Evolutionary conservation across 2,797 vertebrate species (phyloP), one percentile per base, ranked within the genome.

Genomic region (Morus bassanus): DNA sequence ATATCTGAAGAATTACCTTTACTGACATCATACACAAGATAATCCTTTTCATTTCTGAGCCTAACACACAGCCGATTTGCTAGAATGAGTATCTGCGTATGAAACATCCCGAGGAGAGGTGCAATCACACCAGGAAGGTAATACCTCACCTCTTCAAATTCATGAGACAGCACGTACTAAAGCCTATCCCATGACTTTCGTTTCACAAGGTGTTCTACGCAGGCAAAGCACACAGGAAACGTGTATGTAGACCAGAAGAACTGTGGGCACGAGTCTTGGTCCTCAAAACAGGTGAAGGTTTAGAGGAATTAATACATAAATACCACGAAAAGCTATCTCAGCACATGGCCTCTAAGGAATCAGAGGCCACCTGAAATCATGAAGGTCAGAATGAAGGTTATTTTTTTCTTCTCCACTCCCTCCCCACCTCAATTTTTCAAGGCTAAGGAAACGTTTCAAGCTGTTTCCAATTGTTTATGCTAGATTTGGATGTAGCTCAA

Each of bases 101-200:
- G 27, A 39, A 65, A 27, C 43, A 54, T 7, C 50, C 50, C 46
- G 28, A 43, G 51, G 64, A 64, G 24, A 61, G 54, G 74, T 1
- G 41, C 39, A 31, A 27, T 28, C 14, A 17, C 10, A 22, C 18
- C n/a, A 63, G 64, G 48, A 31, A 50, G 19, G 63, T 2, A 39
- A 27, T 0, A 31, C 27, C 67, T 46, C 85, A 30, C 6, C 76
- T 59, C 68, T 31, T 24, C n/a, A 33, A 2, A 45, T 3, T 3
- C 3, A 0, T 0, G 18, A 73, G 13, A 0, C 60, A 60, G 74
- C 43, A 43, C 0, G 0, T 5, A 25, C 57, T 6, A 11, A 46
- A 69, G 1, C 18, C 7, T 23, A 27, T 43, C 4, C 27, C 48
- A 13, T 0, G 2, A 0, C 19, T 37, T 41, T 21, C 50, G 24